These are phyloP conservation scores for Tortrix viridana DNA, from an alignment of 2,888 invertebrate genomes.

Conservation along the genomic window DNA sequence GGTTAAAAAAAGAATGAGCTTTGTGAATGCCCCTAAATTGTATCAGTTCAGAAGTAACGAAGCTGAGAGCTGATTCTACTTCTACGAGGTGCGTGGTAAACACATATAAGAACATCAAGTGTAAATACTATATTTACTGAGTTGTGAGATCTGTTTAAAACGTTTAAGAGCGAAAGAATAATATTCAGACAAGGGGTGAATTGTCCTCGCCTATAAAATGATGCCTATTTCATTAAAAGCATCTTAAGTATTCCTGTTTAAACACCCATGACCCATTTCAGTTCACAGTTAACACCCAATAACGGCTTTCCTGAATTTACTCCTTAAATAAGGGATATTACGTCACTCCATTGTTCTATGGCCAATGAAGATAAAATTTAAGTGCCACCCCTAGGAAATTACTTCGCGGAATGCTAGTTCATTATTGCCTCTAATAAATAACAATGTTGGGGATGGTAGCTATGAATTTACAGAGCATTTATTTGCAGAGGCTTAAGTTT, in stretches of 20 bases:
- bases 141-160: too few relatives aligned
- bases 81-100: too few relatives aligned
- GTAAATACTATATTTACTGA: too few relatives aligned
- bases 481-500: neutral
- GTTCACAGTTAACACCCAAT: slow-evolving; percentile 42
- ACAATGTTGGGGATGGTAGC: neutral
- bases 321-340: slow-evolving; percentile 41
- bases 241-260: slow-evolving; percentile 1
- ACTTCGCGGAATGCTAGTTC: slow-evolving; percentile 38
- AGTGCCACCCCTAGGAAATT: slow-evolving; percentile 46
- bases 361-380: slow-evolving; percentile 55
- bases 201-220: too few relatives aligned
- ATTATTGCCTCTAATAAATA: slow-evolving; percentile 20
- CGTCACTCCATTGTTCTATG: slow-evolving; percentile 47
- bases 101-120: neutral
- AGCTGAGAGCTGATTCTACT: too few relatives aligned
- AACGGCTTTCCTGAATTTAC: slow-evolving; percentile 44
- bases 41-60: too few relatives aligned
- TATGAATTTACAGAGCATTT: slow-evolving; percentile 8
- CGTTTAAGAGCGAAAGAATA: neutral
- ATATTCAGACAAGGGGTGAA: neutral
- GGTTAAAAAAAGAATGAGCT: too few relatives aligned
- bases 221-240: neutral
- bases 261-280: slow-evolving; percentile 8
- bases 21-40: too few relatives aligned